phyloP scores from a whole-genome alignment of 2,888 invertebrate genomes.

The Orthonevra nobilis region DNA sequence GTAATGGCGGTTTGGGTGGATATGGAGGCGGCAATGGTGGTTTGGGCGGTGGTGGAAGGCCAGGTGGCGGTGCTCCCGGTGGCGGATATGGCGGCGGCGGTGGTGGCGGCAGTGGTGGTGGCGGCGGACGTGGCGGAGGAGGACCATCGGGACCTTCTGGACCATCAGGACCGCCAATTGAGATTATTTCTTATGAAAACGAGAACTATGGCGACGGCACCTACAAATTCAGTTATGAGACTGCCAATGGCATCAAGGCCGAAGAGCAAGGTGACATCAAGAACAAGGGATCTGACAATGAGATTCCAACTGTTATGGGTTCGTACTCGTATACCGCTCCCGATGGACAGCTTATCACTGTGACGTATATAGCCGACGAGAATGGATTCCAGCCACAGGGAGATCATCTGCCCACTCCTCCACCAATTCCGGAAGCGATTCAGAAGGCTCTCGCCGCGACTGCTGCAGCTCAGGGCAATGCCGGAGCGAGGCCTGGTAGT shows the following conservation, averaged over 20 bases:
- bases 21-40: constrained; percentile 79
- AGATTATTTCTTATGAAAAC: constrained; percentile 82
- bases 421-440: constrained; percentile 85
- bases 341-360: constrained; percentile 83
- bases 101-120: constrained; percentile 72
- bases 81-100: constrained; percentile 74
- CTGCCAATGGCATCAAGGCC: constrained; percentile 84
- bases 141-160: constrained; percentile 70
- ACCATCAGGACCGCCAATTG: constrained; percentile 80
- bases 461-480: constrained; percentile 80
- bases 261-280: constrained; percentile 84
- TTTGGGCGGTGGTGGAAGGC: constrained; percentile 74
- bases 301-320: constrained; percentile 83
- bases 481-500: constrained; percentile 72
- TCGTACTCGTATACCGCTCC: constrained; percentile 85
- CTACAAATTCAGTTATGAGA: constrained; percentile 84
- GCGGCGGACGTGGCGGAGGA: constrained; percentile 73
- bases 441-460: constrained; percentile 82
- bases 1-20: constrained; percentile 76
- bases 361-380: constrained; percentile 85
- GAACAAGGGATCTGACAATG: constrained; percentile 82
- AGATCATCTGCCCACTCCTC: constrained; percentile 83
- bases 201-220: constrained; percentile 83
- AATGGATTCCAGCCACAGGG: constrained; percentile 84
- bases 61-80: constrained; percentile 74